These are phyloP conservation scores for Amphipoea lucens DNA, from an alignment of 2,888 invertebrate species.

Conservation along the genomic window DNA sequence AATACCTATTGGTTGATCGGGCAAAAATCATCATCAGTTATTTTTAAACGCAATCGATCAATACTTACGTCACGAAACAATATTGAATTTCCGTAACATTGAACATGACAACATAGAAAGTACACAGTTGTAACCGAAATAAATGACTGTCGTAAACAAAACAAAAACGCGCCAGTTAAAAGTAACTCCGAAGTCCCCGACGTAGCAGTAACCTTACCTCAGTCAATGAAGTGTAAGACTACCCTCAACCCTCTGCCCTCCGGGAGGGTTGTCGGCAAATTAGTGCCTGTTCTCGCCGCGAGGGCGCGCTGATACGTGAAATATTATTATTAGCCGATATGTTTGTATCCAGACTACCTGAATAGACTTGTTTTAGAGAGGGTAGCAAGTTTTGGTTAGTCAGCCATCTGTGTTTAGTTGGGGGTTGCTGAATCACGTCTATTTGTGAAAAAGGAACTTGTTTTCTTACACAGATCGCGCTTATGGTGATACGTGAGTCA, in stretches of 20 bases:
- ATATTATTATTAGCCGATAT: constrained; percentile 66
- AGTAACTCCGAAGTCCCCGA: constrained; percentile 53
- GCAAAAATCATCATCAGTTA: background rate
- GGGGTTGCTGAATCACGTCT: constrained; percentile 2
- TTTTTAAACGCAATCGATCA: constrained; percentile 15
- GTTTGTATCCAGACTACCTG: constrained; percentile 43
- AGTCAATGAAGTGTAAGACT: constrained; percentile 66
- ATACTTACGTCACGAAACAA: constrained; percentile 17
- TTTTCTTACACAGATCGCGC: constrained; percentile 12
- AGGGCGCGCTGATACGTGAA: constrained; percentile 58
- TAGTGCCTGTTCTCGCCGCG: constrained; percentile 57
- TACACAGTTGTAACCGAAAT: constrained; percentile 12
- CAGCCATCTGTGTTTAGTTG: constrained; percentile 26
- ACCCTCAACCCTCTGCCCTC: constrained; percentile 58
- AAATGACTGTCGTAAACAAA: constrained; percentile 33
- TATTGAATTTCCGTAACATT: constrained; percentile 21
- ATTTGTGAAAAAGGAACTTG: constrained; percentile 9
- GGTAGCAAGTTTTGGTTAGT: constrained; percentile 9
- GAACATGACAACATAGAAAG: constrained; percentile 17
- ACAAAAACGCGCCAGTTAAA: constrained; percentile 55
- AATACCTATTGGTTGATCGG: background rate
- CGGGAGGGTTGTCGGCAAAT: constrained; percentile 67
- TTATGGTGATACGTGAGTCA: background rate
- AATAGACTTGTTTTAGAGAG: constrained; percentile 21
- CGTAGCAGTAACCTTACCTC: constrained; percentile 56